Conservation (phyloP, 1,140 invertebrate species). For the Dysdera silvatica region DNA sequence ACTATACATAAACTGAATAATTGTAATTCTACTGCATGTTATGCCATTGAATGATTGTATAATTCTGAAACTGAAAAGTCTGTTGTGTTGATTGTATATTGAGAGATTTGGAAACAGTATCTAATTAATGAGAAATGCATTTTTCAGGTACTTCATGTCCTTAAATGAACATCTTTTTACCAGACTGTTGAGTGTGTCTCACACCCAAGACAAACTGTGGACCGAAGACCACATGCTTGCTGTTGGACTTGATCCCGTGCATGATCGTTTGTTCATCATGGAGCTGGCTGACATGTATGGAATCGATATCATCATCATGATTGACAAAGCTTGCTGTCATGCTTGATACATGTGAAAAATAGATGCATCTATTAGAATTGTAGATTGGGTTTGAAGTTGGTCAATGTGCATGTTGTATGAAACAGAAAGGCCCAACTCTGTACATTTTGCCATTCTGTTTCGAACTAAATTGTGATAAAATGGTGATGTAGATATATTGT, state of each 20-base stretch:
- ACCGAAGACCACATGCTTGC: conserved; percentile 45
- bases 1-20: too few relatives aligned
- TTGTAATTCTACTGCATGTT: too few relatives aligned
- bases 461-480: too few relatives aligned
- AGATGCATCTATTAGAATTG: too few relatives aligned
- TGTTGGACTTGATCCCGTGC: conserved; percentile 44
- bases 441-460: too few relatives aligned
- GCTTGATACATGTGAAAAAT: conserved; percentile 5
- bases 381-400: too few relatives aligned
- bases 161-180: conserved; percentile 44
- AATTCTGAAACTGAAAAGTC: neutral
- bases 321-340: conserved; percentile 45
- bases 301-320: conserved; percentile 46
- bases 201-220: conserved; percentile 42
- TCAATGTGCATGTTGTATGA: too few relatives aligned
- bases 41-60: neutral
- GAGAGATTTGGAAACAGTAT: neutral
- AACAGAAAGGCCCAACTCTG: too few relatives aligned
- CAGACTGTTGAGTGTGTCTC: conserved; percentile 43
- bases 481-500: too few relatives aligned
- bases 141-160: conserved; percentile 44
- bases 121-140: neutral
- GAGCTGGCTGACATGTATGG: conserved; percentile 47
- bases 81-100: neutral
- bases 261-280: conserved; percentile 45